phyloP scores from a whole-genome alignment of 2,797 vertebrate species.

The Naso thynnoides region DNA sequence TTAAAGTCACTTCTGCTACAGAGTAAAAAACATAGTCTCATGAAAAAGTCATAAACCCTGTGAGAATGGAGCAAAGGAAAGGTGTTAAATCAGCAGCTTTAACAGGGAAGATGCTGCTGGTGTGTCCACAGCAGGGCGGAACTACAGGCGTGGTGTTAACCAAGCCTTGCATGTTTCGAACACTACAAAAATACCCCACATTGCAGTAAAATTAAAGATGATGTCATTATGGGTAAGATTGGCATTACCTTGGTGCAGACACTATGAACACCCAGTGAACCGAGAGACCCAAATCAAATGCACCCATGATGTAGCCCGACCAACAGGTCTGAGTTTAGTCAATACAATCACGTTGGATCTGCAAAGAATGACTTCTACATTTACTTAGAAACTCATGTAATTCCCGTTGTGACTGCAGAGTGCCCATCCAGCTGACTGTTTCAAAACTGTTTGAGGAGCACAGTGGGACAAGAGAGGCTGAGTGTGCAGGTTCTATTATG shows the following conservation, averaged over 20 bases:
- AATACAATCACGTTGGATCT: neutral
- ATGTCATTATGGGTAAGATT: neutral
- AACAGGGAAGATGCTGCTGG: neutral
- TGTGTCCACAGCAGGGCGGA: neutral
- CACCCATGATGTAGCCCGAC: neutral
- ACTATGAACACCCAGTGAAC: neutral
- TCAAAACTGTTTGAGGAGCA: neutral
- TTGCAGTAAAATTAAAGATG: neutral
- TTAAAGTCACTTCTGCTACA: too few species aligned
- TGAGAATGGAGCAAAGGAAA: neutral
- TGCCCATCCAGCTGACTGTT: neutral
- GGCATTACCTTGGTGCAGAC: neutral
- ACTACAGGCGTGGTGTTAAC: too few species aligned
- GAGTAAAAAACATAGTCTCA: neutral
- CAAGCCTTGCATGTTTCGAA: neutral
- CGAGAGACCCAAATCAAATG: neutral
- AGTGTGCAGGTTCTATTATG: neutral
- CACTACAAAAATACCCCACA: neutral
- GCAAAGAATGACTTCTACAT: neutral
- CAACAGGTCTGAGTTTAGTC: neutral
- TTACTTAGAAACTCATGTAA: neutral
- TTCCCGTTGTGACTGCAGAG: constrained; percentile 5
- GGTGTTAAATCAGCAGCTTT: neutral
- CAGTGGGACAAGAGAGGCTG: constrained; percentile 1
- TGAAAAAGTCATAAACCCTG: neutral